Evolutionary conservation across 2,113 vertebrate species (phyloP).

Genomic region (Benitochromis conjunctus): DNA sequence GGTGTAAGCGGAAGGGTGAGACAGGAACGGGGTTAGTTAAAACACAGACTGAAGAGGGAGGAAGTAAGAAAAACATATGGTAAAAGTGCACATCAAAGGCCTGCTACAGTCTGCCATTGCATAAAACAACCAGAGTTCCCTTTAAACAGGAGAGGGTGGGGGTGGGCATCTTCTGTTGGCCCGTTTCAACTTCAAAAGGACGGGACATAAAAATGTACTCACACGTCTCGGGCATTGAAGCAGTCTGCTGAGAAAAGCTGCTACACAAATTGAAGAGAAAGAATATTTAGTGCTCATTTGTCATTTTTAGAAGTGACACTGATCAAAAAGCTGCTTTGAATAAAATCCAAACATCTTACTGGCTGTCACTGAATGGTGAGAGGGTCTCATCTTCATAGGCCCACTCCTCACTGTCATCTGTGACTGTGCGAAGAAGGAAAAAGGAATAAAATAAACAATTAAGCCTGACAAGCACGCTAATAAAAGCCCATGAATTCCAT

Average conservation of each 20-base stretch:
- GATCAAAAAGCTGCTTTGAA: neutral
- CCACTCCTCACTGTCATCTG: constrained; percentile 82
- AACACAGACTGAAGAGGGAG: neutral
- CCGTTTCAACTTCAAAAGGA: constrained; percentile 22
- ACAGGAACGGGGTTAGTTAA: neutral
- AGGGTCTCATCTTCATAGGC: constrained; percentile 75
- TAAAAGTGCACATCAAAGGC: constrained; percentile 26
- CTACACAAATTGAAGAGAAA: neutral
- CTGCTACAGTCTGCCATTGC: neutral
- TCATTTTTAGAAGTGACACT: neutral
- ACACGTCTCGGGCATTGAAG: constrained; percentile 60
- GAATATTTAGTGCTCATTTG: neutral
- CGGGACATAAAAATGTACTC: constrained; percentile 32
- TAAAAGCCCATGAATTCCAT: constrained; percentile 7
- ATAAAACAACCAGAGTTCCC: constrained; percentile 12
- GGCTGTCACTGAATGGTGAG: constrained; percentile 48
- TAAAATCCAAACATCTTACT: constrained; percentile 50
- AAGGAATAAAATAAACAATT: constrained; percentile 9
- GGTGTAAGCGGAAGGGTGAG: neutral
- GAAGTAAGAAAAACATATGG: neutral
- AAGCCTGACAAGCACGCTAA: neutral
- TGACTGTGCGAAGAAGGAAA: constrained; percentile 60
- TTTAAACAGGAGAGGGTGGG: neutral
- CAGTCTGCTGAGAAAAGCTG: constrained; percentile 36
- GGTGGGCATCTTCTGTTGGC: neutral